Evolutionary conservation across 2,888 invertebrate species (phyloP).

Genomic region (Dione vanillae): DNA sequence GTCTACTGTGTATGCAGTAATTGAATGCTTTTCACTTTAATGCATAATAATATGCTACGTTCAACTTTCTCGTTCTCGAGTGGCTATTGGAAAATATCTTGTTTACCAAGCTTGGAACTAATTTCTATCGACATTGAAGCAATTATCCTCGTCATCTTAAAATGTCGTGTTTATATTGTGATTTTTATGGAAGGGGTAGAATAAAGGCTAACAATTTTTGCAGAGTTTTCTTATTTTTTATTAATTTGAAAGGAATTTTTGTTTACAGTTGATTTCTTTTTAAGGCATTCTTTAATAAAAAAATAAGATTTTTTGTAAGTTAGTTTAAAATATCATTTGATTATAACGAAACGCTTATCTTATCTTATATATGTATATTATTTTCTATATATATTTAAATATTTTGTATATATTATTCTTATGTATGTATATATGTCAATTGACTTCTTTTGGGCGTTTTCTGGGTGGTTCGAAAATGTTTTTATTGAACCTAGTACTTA

Average conservation of each 20-base stretch:
- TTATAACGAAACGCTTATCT: neutral
- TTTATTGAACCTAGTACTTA: too few species aligned
- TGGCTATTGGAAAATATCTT: slow-evolving; percentile 66
- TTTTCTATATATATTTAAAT: too few species aligned
- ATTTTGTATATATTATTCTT: too few species aligned
- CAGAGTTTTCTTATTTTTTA: neutral
- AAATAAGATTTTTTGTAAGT: too few species aligned
- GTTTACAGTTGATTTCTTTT: neutral
- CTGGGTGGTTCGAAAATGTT: too few species aligned
- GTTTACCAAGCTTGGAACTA: slow-evolving; percentile 66
- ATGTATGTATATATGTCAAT: too few species aligned
- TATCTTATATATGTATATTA: neutral
- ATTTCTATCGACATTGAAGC: slow-evolving; percentile 64
- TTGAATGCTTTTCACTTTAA: slow-evolving; percentile 66
- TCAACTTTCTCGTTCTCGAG: slow-evolving; percentile 66
- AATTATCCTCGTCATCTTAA: slow-evolving; percentile 61
- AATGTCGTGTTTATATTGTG: slow-evolving; percentile 38
- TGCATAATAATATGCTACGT: slow-evolving; percentile 71
- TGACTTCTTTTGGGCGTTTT: too few species aligned
- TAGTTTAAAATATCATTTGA: too few species aligned
- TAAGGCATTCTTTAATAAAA: neutral
- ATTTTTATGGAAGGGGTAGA: slow-evolving; percentile 29
- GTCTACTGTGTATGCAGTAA: slow-evolving; percentile 51
- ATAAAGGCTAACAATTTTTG: slow-evolving; percentile 6
- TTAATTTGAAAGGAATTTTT: neutral